Base-by-base conservation (phyloP, 2,888 invertebrate genomes). In the Leptopilina drosophilae region DNA sequence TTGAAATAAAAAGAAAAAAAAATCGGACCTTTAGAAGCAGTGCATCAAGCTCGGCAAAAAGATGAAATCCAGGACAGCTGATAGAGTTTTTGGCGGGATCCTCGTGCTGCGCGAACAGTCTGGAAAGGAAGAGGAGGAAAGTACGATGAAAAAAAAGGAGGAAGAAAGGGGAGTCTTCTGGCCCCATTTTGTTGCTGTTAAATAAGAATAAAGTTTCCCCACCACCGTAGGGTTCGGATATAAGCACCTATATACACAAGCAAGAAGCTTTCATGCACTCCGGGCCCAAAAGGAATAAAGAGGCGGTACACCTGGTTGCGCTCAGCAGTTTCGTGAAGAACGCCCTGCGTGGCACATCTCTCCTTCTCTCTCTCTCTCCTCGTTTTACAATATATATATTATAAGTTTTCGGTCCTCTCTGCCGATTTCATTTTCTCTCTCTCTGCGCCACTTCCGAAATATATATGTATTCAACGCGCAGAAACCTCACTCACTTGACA, bases 61-160 rank as follows among this genome's bases (percentile, higher is more conserved):
- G 84, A 86, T 82, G 85, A 88, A 87, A 87, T 87, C 84, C 87
- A 86, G 87, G 90, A 90, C 91, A 91, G 91, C 91, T 91, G 91
- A 91, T 90, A 89, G 86, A 89, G 84, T 87, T 91, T 91, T 91
- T 89, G 91, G 90, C 91, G 91, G 89, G 90, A 83, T 88, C 85
- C 78, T 80, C 77, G 82, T 84, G 77, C 82, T 81, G 79, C 49
- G 64, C 67, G 66, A 66, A 20, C 40, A 62, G 69, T 76, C 69
- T 49, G 67, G 33, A 42, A 65, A 64, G 64, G 78, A 77, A 75
- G 79, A 75, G 76, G 73, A 81, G 81, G 64, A 77, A 77, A 64
- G 69, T 14, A 73, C 14, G 33, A 49, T 42, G 42, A 15, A 56
- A 49, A 40, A 42, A 67, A 62, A 81, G 79, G 81, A 81, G 83